These are phyloP conservation scores for Leptinotarsa texana DNA, from an alignment of 1,140 invertebrate species.

Conservation along the genomic window DNA sequence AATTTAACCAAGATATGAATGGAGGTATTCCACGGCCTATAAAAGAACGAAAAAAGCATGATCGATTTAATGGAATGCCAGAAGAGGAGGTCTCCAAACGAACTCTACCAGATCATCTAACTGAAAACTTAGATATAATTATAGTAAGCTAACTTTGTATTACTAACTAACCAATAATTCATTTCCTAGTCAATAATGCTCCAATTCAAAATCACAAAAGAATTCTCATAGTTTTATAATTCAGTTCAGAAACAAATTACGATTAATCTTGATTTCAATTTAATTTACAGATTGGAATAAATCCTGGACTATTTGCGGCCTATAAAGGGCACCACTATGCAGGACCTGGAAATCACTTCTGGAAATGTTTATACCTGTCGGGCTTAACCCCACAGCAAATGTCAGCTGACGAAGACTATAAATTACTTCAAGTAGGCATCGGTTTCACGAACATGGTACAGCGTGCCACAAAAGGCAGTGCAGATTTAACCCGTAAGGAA, in stretches of 20 bases:
- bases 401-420: conserved; percentile 94
- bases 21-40: conserved; percentile 66
- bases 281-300: conserved; percentile 87
- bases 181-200: too few relatives aligned
- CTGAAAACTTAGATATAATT: conserved; percentile 92
- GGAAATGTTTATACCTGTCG: conserved; percentile 95
- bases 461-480: conserved; percentile 92
- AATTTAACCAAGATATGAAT: conserved; percentile 68
- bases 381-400: conserved; percentile 93
- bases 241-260: too few relatives aligned
- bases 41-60: conserved; percentile 91
- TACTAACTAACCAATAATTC: too few relatives aligned
- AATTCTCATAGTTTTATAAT: too few relatives aligned
- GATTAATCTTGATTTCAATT: background rate
- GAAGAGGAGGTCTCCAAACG: conserved; percentile 94
- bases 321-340: conserved; percentile 98
- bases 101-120: conserved; percentile 90
- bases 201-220: too few relatives aligned
- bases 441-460: conserved; percentile 98
- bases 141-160: conserved; percentile 78
- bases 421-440: conserved; percentile 89
- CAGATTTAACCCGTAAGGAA: conserved; percentile 93
- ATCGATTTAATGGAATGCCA: conserved; percentile 95
- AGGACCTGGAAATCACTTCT: conserved; percentile 97
- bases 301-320: conserved; percentile 94